Evolutionary conservation across 1,140 invertebrate genomes (phyloP).

Genomic region (Drosophila kurseongensis): DNA sequence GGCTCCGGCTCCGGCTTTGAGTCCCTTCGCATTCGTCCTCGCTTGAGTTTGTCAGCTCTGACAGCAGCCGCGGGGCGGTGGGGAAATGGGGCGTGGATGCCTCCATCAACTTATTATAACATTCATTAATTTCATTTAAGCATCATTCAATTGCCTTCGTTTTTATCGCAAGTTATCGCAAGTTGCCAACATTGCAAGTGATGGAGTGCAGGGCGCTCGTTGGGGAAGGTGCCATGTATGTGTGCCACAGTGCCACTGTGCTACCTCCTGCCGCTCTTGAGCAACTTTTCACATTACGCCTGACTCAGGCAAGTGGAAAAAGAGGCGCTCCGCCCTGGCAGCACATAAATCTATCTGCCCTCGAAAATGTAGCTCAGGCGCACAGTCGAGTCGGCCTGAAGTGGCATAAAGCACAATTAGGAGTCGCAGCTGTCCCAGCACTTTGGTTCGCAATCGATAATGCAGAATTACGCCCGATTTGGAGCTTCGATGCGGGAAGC

Average conservation of each 20-base stretch:
- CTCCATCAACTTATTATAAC: conserved; percentile 83
- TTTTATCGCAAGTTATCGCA: conserved; percentile 75
- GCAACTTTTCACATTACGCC: conserved; percentile 68
- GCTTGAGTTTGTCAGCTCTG: conserved; percentile 16
- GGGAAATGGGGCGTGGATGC: neutral
- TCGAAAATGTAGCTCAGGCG: conserved; percentile 2
- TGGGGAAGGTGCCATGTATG: neutral
- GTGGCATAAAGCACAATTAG: conserved; percentile 52
- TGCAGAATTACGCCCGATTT: conserved; percentile 10
- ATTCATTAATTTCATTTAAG: conserved; percentile 84
- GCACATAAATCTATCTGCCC: conserved; percentile 15
- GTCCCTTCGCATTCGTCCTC: conserved; percentile 13
- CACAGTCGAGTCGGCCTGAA: neutral
- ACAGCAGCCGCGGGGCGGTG: neutral
- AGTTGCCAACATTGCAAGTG: conserved; percentile 53
- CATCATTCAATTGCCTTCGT: conserved; percentile 81
- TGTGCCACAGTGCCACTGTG: neutral
- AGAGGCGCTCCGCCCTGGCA: conserved; percentile 3
- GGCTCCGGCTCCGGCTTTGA: conserved; percentile 36
- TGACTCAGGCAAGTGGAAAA: conserved; percentile 54
- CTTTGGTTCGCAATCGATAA: conserved; percentile 28
- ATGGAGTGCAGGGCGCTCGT: conserved; percentile 24
- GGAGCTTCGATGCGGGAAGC: neutral
- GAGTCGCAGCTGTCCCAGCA: conserved; percentile 32
- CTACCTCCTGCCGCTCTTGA: neutral